Evolutionary conservation across 2,888 invertebrate genomes (phyloP).

Genomic region (Hedya salicella): DNA sequence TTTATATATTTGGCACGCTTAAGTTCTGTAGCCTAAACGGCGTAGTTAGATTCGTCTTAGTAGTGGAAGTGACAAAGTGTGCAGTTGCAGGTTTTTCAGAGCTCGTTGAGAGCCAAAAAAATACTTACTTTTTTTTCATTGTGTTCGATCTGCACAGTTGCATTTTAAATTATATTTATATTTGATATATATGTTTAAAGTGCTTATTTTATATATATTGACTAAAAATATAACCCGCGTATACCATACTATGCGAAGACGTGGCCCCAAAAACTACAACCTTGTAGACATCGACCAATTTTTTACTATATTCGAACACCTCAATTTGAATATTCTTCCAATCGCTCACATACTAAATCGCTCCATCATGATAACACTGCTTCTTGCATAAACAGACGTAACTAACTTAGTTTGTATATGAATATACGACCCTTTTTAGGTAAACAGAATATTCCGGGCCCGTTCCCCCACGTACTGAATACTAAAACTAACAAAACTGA

Average conservation of each 20-base stretch:
- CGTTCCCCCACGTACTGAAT: constrained; percentile 38
- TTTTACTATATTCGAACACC: not conserved
- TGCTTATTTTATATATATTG: no score
- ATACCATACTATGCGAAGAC: not conserved
- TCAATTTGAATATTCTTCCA: constrained; percentile 19
- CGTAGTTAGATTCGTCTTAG: no score
- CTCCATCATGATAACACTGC: constrained; percentile 23
- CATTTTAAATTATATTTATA: no score
- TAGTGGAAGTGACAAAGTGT: no score
- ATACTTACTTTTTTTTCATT: no score
- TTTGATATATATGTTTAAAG: no score
- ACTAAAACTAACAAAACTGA: constrained; percentile 49
- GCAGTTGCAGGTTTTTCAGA: no score
- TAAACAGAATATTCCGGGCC: not conserved
- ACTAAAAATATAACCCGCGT: not conserved
- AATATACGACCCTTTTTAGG: constrained; percentile 3
- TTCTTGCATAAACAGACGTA: not conserved
- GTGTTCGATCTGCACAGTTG: no score
- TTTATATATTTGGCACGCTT: no score
- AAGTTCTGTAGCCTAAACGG: no score
- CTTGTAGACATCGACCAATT: not conserved
- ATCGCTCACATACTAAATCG: constrained; percentile 18
- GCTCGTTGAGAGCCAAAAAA: no score
- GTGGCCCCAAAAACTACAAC: not conserved
- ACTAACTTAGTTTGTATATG: not conserved